phyloP scores from a whole-genome alignment of 2,113 vertebrate genomes.

The Ascaphus truei region DNA sequence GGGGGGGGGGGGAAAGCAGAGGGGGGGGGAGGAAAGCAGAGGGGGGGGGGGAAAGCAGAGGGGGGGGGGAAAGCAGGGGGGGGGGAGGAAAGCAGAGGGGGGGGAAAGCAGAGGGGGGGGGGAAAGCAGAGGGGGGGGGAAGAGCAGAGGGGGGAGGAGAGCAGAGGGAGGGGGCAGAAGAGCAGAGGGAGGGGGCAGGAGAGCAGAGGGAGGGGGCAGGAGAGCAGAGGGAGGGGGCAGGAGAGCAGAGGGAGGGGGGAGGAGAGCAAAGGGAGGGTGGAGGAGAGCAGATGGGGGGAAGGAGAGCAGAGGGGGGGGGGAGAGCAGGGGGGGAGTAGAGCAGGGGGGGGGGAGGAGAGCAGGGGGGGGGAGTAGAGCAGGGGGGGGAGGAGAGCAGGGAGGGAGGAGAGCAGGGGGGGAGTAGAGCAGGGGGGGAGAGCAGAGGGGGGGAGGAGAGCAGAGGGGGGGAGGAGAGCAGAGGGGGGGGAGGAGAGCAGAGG shows the following conservation, averaged over 20 bases:
- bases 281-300: constrained; percentile 48
- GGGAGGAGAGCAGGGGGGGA: constrained; percentile 49
- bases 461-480: constrained; percentile 46
- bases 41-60: constrained; percentile 46
- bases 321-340: not conserved
- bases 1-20: constrained; percentile 42
- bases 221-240: not conserved
- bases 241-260: constrained; percentile 50
- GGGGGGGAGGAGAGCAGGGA: constrained; percentile 38
- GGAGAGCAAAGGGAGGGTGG: not conserved
- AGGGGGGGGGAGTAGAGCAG: constrained; percentile 42
- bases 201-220: constrained; percentile 50
- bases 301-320: constrained; percentile 48
- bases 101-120: constrained; percentile 39
- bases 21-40: constrained; percentile 39
- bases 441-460: constrained; percentile 45
- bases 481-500: constrained; percentile 23
- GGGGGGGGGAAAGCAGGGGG: constrained; percentile 37
- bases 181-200: constrained; percentile 46
- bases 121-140: constrained; percentile 40
- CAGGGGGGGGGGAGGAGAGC: constrained; percentile 45
- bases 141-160: constrained; percentile 46
- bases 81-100: constrained; percentile 49
- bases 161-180: not conserved
- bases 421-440: constrained; percentile 11